These are phyloP conservation scores for Lepidochitona cinerea DNA, from an alignment of 2,888 invertebrate species.

Conservation along the genomic window DNA sequence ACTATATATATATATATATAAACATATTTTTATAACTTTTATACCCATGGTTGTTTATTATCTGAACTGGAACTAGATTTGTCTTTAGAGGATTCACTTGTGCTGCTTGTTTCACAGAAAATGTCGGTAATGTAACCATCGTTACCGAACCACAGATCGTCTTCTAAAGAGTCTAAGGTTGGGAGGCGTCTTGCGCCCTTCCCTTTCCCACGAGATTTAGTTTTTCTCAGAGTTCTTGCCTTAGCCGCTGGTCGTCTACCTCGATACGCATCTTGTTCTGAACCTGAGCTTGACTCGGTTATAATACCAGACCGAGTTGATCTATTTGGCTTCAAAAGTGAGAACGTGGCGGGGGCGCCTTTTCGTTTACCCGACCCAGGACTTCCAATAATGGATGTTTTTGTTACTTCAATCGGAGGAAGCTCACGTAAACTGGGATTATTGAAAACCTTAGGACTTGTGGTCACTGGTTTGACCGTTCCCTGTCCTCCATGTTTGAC, in stretches of 20 bases:
- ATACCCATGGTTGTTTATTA: not conserved
- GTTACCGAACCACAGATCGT: not conserved
- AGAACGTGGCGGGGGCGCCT: not conserved
- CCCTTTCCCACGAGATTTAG: constrained; percentile 64
- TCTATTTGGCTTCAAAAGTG: not conserved
- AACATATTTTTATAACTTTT: too few species aligned
- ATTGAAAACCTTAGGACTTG: not conserved
- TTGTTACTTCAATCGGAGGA: not conserved
- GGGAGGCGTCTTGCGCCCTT: constrained; percentile 41
- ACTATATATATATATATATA: too few species aligned
- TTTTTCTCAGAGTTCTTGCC: constrained; percentile 59
- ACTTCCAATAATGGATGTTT: not conserved
- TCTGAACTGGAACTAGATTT: not conserved
- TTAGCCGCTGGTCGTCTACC: constrained; percentile 36
- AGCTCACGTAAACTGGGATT: not conserved
- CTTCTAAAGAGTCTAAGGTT: not conserved
- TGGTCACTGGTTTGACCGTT: not conserved
- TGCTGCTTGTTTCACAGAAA: not conserved
- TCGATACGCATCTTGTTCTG: constrained; percentile 55
- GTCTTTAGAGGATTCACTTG: not conserved
- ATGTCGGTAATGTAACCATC: not conserved
- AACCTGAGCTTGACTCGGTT: constrained; percentile 53
- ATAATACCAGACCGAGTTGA: not conserved
- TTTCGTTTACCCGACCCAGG: not conserved
- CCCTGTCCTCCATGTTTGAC: not conserved